Conservation (phyloP, 2,797 vertebrate species). For the Semotilus atromaculatus region DNA sequence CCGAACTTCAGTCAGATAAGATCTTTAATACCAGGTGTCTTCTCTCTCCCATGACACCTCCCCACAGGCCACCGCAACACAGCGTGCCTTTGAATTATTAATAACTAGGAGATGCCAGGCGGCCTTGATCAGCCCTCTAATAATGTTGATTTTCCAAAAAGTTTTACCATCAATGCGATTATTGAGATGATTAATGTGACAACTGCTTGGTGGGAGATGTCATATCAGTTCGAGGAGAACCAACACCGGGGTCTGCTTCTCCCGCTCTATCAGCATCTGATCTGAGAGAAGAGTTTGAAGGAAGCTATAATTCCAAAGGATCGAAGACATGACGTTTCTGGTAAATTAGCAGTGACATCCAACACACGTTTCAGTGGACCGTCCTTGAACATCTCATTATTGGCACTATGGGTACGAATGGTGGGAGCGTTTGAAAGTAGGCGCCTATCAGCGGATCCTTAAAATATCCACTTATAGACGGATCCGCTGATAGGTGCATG, state of each 20-base stretch:
- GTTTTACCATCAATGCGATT: constrained; percentile 55
- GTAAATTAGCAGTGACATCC: constrained; percentile 26
- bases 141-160: constrained; percentile 64
- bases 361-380: background rate
- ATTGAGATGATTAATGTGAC: constrained; percentile 70
- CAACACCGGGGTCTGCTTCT: constrained; percentile 31
- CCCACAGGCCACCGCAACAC: constrained; percentile 51
- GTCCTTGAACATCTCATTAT: too few relatives aligned
- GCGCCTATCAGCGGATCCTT: too few relatives aligned
- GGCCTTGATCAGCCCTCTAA: constrained; percentile 62
- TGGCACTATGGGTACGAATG: background rate
- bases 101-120: constrained; percentile 56
- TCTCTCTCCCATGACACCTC: constrained; percentile 67
- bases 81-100: constrained; percentile 69
- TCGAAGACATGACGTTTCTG: constrained; percentile 13
- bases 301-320: constrained; percentile 6
- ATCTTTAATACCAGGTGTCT: constrained; percentile 72
- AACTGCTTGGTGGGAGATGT: constrained; percentile 61
- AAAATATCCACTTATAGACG: too few relatives aligned
- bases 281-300: constrained; percentile 31
- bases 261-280: background rate
- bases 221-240: constrained; percentile 64
- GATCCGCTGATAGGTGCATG: too few relatives aligned
- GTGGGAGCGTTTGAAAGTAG: background rate
- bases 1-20: constrained; percentile 63